Conservation (phyloP, 2,113 vertebrate species). For the Collichthys lucidus region DNA sequence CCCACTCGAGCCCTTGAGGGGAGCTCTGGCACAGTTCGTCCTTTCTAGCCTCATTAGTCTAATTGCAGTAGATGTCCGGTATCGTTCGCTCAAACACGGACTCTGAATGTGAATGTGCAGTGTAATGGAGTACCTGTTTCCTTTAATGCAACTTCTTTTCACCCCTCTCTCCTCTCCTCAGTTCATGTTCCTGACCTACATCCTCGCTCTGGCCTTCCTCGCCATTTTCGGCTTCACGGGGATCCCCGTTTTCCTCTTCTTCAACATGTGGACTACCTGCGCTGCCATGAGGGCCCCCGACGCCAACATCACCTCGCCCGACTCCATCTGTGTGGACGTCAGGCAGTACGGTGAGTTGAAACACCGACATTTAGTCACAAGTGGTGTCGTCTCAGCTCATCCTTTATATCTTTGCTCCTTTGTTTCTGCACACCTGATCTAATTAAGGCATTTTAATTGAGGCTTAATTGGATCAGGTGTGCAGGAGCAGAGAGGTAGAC, state of each 20-base stretch:
- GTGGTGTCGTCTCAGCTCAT: neutral
- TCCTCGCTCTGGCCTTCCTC: slow-evolving; percentile 94
- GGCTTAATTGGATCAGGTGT: slow-evolving; percentile 26
- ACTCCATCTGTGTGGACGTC: slow-evolving; percentile 97
- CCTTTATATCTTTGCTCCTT: slow-evolving; percentile 1
- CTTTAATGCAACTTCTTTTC: neutral
- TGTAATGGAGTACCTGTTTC: slow-evolving; percentile 1
- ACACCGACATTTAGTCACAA: neutral
- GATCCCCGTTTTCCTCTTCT: slow-evolving; percentile 97
- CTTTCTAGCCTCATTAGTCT: slow-evolving; percentile 69
- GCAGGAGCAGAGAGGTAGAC: slow-evolving; percentile 11
- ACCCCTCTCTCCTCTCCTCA: slow-evolving; percentile 59
- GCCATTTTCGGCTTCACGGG: slow-evolving; percentile 97
- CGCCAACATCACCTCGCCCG: slow-evolving; percentile 90
- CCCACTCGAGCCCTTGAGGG: slow-evolving; percentile 53
- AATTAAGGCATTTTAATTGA: slow-evolving; percentile 3
- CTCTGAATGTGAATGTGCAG: neutral
- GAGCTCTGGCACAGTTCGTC: slow-evolving; percentile 69
- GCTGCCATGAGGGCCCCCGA: slow-evolving; percentile 92
- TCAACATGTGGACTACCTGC: slow-evolving; percentile 97
- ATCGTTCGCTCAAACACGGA: slow-evolving; percentile 48
- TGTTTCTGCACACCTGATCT: slow-evolving; percentile 24
- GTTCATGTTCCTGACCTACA: slow-evolving; percentile 98
- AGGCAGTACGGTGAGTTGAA: slow-evolving; percentile 92
- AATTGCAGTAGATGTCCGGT: slow-evolving; percentile 76